Evolutionary conservation across 2,797 vertebrate genomes (phyloP).

Genomic region (Echeneis naucrates): DNA sequence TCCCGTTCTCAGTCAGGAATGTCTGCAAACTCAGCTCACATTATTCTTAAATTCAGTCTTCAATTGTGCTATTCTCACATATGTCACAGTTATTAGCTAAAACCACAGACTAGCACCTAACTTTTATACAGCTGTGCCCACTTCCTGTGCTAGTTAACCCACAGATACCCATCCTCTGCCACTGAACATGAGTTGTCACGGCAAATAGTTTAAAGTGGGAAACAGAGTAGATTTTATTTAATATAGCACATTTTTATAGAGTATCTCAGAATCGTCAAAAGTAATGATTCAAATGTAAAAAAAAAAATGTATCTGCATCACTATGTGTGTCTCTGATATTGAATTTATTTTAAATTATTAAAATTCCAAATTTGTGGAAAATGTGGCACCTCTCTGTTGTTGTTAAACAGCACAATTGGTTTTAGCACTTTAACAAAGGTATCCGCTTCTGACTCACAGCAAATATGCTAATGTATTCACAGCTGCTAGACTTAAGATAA

Average conservation of each 20-base stretch:
- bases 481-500: conserved; percentile 80
- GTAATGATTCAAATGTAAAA: neutral
- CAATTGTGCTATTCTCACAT: conserved; percentile 24
- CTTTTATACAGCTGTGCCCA: conserved; percentile 77
- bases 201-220: conserved; percentile 20
- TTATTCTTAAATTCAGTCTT: conserved; percentile 33
- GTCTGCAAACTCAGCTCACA: conserved; percentile 6
- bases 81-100: conserved; percentile 73
- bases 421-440: conserved; percentile 73
- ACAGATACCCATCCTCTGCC: conserved; percentile 55
- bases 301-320: neutral
- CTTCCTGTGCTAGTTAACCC: conserved; percentile 80
- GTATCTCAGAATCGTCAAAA: neutral
- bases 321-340: neutral
- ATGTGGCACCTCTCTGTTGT: conserved; percentile 36
- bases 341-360: conserved; percentile 49
- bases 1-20: conserved; percentile 22
- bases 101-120: conserved; percentile 72
- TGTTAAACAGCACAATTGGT: conserved; percentile 65
- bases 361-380: conserved; percentile 42
- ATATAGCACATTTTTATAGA: conserved; percentile 3
- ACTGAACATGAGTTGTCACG: conserved; percentile 26
- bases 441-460: conserved; percentile 64
- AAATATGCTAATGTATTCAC: conserved; percentile 72
- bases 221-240: conserved; percentile 2